These are phyloP conservation scores for Thryonomys swinderianus DNA, from an alignment of 2,113 vertebrate genomes.

Conservation along the genomic window DNA sequence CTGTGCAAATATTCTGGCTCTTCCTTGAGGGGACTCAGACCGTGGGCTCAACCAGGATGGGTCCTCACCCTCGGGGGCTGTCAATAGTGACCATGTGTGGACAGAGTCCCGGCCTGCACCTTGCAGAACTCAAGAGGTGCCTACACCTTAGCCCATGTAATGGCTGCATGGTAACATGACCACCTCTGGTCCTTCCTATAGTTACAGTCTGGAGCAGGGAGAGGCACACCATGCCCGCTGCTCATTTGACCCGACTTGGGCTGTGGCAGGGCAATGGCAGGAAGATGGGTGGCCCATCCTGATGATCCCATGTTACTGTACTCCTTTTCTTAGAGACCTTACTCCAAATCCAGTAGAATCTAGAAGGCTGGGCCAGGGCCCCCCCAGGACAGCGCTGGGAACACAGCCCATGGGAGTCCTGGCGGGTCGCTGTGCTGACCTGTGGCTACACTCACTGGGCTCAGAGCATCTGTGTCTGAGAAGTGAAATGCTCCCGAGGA, in stretches of 20 bases:
- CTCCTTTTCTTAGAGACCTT: not conserved
- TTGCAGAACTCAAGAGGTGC: not conserved
- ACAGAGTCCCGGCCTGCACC: fast-evolving
- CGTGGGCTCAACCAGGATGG: constrained; percentile 85
- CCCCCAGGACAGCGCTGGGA: not conserved
- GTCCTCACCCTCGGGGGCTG: not conserved
- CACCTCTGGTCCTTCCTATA: not conserved
- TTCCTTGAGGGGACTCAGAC: constrained; percentile 84
- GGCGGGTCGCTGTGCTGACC: fast-evolving
- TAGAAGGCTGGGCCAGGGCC: too few species aligned
- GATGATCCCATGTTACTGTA: not conserved
- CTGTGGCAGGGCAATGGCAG: fast-evolving
- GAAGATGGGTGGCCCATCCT: not conserved
- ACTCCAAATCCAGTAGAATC: too few species aligned
- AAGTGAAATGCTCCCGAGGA: too few species aligned
- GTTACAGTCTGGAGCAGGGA: not conserved
- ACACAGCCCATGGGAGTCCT: fast-evolving
- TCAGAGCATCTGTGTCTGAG: too few species aligned
- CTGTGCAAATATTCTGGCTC: constrained; percentile 77
- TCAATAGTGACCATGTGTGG: not conserved
- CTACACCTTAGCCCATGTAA: fast-evolving
- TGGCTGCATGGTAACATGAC: fast-evolving
- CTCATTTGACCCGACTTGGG: fast-evolving
- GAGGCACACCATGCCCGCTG: fast-evolving
- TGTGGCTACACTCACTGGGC: fast-evolving